Evolutionary conservation across 2,888 invertebrate genomes (phyloP).

Genomic region (Hoplodrina ambigua): DNA sequence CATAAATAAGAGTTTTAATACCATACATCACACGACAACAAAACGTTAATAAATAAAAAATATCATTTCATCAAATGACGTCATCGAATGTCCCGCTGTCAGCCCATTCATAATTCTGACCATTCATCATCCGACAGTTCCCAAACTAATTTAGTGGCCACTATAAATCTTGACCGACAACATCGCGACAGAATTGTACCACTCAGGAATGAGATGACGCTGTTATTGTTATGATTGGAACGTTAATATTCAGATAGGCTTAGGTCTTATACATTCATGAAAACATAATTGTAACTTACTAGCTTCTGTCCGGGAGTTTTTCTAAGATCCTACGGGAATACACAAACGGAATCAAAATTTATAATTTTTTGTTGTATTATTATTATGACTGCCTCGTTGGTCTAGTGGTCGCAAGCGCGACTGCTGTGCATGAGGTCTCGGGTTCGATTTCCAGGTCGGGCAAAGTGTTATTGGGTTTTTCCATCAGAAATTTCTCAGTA

Average conservation of each 20-base stretch:
- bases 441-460: no score
- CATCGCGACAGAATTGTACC: slow-evolving; percentile 61
- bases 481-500: no score
- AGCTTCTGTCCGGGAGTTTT: no score
- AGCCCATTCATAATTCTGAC: slow-evolving; percentile 56
- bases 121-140: slow-evolving; percentile 68
- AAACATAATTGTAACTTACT: no score
- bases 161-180: slow-evolving; percentile 70
- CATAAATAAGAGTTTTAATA: no score
- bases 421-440: no score
- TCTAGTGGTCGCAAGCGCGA: no score
- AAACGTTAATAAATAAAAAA: slow-evolving; percentile 55
- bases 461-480: no score
- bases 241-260: neutral
- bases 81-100: slow-evolving; percentile 57
- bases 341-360: no score
- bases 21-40: neutral
- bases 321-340: no score
- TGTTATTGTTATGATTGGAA: slow-evolving; percentile 32
- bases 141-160: slow-evolving; percentile 71
- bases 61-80: slow-evolving; percentile 53
- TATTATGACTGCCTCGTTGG: no score
- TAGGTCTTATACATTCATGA: neutral
- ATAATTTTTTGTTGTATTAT: no score
- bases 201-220: slow-evolving; percentile 57